Conservation (phyloP, 2,888 invertebrate genomes). For the Lissocephala sabroskyi region DNA sequence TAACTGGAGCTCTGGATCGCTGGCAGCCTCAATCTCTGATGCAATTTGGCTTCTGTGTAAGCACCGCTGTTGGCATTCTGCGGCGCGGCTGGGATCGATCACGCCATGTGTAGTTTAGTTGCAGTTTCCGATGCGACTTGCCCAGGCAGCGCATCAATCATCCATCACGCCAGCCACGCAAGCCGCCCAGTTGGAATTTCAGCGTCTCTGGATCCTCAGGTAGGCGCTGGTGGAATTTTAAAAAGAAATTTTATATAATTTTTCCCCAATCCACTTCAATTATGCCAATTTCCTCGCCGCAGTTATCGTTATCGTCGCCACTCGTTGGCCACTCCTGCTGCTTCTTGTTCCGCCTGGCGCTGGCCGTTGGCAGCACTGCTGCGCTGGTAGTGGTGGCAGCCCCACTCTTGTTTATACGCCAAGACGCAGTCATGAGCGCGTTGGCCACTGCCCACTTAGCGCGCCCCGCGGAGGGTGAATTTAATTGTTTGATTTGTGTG, state of each 20-base stretch:
- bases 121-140: slow-evolving; percentile 54
- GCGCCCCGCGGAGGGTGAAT: slow-evolving; percentile 25
- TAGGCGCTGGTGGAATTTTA: slow-evolving; percentile 22
- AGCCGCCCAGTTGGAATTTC: not conserved
- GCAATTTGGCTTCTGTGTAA: slow-evolving; percentile 69
- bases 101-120: slow-evolving; percentile 62
- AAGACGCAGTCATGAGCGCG: slow-evolving; percentile 56
- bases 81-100: slow-evolving; percentile 42
- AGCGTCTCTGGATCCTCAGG: slow-evolving; percentile 17
- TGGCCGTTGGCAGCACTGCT: no score
- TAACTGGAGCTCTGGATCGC: not conserved
- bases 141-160: slow-evolving; percentile 59
- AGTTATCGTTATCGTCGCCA: no score
- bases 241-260: no score
- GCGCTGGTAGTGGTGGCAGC: slow-evolving; percentile 12
- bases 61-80: slow-evolving; percentile 50
- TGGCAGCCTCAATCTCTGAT: slow-evolving; percentile 34
- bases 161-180: slow-evolving; percentile 52
- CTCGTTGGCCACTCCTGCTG: no score
- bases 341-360: no score
- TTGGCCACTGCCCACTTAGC: no score
- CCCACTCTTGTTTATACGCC: slow-evolving; percentile 45
- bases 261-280: no score
- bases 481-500: slow-evolving; percentile 52
- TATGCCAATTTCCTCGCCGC: no score